phyloP scores from a whole-genome alignment of 2,113 vertebrate species.

The Callipepla californica region DNA sequence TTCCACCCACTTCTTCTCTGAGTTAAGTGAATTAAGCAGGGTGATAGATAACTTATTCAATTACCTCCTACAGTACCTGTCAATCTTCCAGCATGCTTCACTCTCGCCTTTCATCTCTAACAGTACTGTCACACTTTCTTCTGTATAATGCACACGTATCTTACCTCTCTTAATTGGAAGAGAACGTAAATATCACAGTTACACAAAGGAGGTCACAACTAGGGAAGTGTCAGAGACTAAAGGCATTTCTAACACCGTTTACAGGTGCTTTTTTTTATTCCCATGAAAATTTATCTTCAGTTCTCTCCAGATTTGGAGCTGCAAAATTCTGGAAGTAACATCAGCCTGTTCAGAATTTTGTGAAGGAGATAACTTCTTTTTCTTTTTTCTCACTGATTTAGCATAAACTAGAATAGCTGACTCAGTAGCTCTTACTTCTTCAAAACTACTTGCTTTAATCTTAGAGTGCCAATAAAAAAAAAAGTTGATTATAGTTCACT shows the following conservation, averaged over 20 bases:
- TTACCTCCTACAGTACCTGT: background rate
- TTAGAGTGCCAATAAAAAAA: slow-evolving; percentile 28
- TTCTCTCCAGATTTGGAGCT: background rate
- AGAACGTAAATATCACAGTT: background rate
- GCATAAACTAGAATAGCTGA: background rate
- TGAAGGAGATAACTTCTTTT: background rate
- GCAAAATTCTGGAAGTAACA: background rate
- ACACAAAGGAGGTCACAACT: background rate
- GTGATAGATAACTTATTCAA: background rate
- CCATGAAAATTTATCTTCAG: background rate
- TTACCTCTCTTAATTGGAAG: background rate
- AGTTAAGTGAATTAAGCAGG: background rate
- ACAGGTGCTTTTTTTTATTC: background rate
- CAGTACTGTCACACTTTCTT: background rate
- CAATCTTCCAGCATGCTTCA: background rate
- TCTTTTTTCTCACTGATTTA: background rate
- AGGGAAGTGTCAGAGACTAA: background rate
- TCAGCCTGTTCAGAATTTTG: rapidly evolving
- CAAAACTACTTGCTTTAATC: background rate
- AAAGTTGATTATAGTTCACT: slow-evolving; percentile 51
- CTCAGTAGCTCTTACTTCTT: background rate
- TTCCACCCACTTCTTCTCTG: background rate
- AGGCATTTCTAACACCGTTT: background rate
- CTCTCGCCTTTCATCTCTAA: background rate
- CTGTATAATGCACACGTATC: background rate